Conservation (phyloP, 2,797 vertebrate genomes). For the Halcyon leucocephala region DNA sequence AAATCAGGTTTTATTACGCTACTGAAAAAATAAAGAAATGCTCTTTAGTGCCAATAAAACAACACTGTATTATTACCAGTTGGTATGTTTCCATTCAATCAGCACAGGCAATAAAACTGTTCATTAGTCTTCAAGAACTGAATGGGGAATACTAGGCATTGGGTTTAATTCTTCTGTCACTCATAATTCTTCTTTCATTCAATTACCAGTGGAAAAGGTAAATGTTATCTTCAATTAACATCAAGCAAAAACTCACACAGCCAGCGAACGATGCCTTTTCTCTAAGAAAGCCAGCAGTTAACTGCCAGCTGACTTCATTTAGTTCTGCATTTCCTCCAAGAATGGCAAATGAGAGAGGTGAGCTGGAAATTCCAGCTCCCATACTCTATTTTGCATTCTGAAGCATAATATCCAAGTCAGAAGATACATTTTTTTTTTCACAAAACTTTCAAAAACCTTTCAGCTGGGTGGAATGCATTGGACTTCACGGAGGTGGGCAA, state of each 20-base stretch:
- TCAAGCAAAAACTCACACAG: neutral
- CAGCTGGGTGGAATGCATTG: neutral
- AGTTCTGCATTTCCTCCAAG: neutral
- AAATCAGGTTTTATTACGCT: conserved; percentile 19
- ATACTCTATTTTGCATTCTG: neutral
- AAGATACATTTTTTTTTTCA: neutral
- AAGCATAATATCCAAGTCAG: neutral
- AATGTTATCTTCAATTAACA: neutral
- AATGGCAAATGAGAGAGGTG: neutral
- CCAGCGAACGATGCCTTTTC: neutral
- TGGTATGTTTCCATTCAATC: neutral
- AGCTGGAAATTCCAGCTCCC: neutral
- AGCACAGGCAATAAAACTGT: neutral
- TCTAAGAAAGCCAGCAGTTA: neutral
- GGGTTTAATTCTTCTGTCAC: conserved; percentile 1
- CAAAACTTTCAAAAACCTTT: neutral
- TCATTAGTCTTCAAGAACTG: conserved; percentile 3
- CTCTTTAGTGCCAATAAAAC: neutral
- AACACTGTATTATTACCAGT: neutral
- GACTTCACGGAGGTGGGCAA: neutral
- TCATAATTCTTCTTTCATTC: conserved; percentile 13
- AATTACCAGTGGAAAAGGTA: neutral
- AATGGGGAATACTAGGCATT: neutral
- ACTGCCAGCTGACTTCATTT: neutral
- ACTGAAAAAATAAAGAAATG: neutral